Conservation (phyloP, 2,888 invertebrate genomes). For the Didymodactylos carnosus region DNA sequence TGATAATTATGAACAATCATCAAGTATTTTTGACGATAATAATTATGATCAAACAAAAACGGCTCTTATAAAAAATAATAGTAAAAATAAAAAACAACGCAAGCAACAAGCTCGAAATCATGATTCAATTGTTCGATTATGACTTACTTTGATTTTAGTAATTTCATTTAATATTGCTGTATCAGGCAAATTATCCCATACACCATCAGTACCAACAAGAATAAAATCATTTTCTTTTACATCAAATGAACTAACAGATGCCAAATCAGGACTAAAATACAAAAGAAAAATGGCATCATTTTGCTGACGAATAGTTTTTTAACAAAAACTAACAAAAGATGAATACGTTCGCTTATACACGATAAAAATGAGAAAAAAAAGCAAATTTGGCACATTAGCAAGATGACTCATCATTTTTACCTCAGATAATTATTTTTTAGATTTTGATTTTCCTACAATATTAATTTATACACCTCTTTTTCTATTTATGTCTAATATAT, state of each 20-base stretch:
- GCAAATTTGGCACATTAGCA: background rate
- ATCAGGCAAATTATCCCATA: constrained; percentile 91
- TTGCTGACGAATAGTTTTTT: no score
- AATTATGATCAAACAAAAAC: background rate
- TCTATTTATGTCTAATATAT: no score
- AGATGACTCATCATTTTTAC: background rate
- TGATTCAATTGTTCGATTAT: background rate
- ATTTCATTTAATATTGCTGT: constrained; percentile 67
- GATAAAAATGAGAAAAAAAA: background rate
- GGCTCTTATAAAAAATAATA: background rate
- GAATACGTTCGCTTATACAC: no score
- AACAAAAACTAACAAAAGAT: no score
- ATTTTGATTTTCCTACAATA: no score
- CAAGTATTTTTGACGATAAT: background rate
- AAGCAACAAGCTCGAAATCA: background rate
- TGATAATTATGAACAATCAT: background rate
- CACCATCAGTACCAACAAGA: constrained; percentile 83
- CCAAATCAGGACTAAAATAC: constrained; percentile 4
- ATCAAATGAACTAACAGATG: constrained; percentile 7
- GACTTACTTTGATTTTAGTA: constrained; percentile 37
- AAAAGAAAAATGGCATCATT: background rate
- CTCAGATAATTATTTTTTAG: no score
- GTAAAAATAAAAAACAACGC: no score
- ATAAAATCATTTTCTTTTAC: constrained; percentile 68
- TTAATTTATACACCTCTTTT: no score